Conservation (phyloP, 2,888 invertebrate genomes). For the Eristalinus aeneus region DNA sequence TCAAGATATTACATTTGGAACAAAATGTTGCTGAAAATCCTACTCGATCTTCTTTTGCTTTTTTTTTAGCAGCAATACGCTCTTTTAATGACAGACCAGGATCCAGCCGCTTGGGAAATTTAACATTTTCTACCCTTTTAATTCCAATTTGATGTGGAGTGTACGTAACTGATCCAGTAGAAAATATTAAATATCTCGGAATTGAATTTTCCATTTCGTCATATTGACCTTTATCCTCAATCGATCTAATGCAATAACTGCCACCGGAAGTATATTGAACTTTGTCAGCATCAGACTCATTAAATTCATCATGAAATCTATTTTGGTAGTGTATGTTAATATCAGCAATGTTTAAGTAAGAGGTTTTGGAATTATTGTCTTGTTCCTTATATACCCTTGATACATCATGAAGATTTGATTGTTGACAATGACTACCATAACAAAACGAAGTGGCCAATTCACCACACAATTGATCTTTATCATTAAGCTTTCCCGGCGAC, state of each 20-base stretch:
- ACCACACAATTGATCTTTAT: constrained; percentile 6
- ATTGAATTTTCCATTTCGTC: constrained; percentile 85
- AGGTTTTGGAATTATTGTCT: constrained; percentile 34
- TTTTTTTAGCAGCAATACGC: constrained; percentile 83
- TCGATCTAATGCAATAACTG: constrained; percentile 72
- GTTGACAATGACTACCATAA: constrained; percentile 77
- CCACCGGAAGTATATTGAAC: constrained; percentile 60
- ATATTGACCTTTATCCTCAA: constrained; percentile 81
- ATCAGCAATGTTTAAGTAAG: constrained; percentile 64
- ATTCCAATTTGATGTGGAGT: constrained; percentile 93
- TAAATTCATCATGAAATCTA: constrained; percentile 82
- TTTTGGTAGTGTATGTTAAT: constrained; percentile 83
- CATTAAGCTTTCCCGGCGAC: background rate
- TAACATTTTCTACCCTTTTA: constrained; percentile 86
- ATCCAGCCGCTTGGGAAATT: constrained; percentile 86
- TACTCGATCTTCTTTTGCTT: constrained; percentile 81
- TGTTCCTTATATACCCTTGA: constrained; percentile 71
- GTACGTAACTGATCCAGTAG: constrained; percentile 90
- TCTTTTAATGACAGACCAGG: constrained; percentile 87
- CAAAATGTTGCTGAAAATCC: background rate
- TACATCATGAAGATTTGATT: constrained; percentile 73
- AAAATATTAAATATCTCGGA: constrained; percentile 86
- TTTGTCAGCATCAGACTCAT: constrained; percentile 72
- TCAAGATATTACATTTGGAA: background rate
- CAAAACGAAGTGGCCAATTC: constrained; percentile 54